phyloP scores from a whole-genome alignment of 2,797 vertebrate genomes.

The Melanotaenia trifasciata region DNA sequence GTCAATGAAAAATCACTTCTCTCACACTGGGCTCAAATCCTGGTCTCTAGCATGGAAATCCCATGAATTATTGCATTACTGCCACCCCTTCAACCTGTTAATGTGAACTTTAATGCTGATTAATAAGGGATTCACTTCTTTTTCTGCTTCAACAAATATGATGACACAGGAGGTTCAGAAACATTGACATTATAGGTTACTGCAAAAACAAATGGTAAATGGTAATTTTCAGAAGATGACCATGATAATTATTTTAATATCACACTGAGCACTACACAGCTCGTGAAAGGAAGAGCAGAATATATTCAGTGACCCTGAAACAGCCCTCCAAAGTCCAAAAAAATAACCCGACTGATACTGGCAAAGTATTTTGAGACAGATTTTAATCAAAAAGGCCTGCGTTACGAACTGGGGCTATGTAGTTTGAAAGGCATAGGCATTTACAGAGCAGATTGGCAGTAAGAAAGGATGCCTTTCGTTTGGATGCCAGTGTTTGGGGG shows the following conservation, averaged over 20 bases:
- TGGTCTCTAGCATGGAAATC: not conserved
- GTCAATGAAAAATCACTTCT: not conserved
- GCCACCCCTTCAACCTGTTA: not conserved
- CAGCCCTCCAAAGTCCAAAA: slow-evolving; percentile 3
- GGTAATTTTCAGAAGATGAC: not conserved
- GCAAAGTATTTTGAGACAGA: not conserved
- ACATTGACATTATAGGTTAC: not conserved
- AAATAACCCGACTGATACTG: slow-evolving; percentile 6
- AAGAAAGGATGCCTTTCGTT: not conserved
- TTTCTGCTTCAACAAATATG: not conserved
- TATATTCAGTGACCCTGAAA: not conserved
- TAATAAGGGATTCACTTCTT: not conserved
- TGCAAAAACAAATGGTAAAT: not conserved
- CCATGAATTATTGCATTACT: not conserved
- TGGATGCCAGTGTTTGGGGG: not conserved
- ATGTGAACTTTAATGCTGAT: not conserved
- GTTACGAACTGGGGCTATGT: not conserved
- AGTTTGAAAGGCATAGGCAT: slow-evolving; percentile 14
- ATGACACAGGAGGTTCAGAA: not conserved
- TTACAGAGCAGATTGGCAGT: not conserved
- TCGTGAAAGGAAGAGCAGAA: not conserved
- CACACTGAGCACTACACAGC: not conserved
- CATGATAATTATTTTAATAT: not conserved
- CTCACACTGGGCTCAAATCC: not conserved
- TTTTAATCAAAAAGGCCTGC: slow-evolving; percentile 25